Evolutionary conservation across 2,113 vertebrate genomes (phyloP).

Genomic region (Phrynosoma blainvillii): DNA sequence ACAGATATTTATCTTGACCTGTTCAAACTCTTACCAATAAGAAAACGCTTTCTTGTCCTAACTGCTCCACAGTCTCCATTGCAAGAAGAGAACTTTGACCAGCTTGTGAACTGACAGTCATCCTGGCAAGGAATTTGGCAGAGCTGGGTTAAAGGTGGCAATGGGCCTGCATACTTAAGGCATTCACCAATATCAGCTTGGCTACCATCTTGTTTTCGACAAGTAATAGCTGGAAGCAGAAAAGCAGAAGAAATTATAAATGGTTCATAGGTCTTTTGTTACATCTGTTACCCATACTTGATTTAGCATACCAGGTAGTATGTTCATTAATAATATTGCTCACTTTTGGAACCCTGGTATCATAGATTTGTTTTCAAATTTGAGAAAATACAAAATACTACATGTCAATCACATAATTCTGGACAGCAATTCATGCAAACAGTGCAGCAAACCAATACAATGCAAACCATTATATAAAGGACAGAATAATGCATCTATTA

Average conservation of each 20-base stretch:
- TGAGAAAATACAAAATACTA: conserved; percentile 25
- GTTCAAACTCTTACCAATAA: conserved; percentile 86
- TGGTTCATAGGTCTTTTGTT: conserved; percentile 11
- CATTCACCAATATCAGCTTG: conserved; percentile 88
- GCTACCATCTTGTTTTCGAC: conserved; percentile 92
- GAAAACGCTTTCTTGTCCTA: conserved; percentile 89
- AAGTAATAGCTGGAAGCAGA: conserved; percentile 89
- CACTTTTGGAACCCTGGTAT: conserved; percentile 22
- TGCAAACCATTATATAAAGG: conserved; percentile 1
- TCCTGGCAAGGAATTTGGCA: conserved; percentile 97
- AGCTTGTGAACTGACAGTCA: conserved; percentile 95
- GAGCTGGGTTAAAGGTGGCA: conserved; percentile 88
- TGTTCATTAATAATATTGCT: conserved; percentile 32
- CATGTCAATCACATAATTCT: conserved; percentile 34
- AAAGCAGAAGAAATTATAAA: conserved; percentile 20
- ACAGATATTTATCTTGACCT: neutral
- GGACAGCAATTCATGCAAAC: conserved; percentile 18
- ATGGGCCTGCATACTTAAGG: conserved; percentile 83
- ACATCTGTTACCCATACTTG: conserved; percentile 34
- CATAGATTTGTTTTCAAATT: conserved; percentile 41
- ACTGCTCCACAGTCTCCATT: conserved; percentile 94
- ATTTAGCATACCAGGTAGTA: neutral
- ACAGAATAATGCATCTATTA: conserved; percentile 26
- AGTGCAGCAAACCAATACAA: conserved; percentile 18
- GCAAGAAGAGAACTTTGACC: conserved; percentile 97